Base-by-base conservation (phyloP, 2,888 invertebrate genomes). In the Latrodectus hesperus region DNA sequence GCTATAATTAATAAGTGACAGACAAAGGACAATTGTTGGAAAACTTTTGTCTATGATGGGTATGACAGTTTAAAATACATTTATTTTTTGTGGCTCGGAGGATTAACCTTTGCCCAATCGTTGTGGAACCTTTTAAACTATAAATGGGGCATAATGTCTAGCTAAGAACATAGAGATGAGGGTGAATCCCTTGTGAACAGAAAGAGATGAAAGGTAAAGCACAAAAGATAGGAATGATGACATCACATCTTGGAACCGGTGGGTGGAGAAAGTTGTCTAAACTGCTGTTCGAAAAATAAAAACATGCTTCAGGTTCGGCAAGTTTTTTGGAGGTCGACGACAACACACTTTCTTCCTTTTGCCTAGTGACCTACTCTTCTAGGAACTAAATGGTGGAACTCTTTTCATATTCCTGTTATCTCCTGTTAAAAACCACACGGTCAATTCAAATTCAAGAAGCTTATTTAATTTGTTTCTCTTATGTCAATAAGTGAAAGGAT, bases 241-340 rank as follows among this genome's bases (percentile, higher is more conserved):
- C 86, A 87, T 77, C 86, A 87, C 72, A 81, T 76, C 77, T 81
- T 87, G 71, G 67, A 81, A 87, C 51, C 68, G 52, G 86, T 87
- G 86, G 86, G 86, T 87, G 86, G 86, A 87, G 86, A 87, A 87
- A 87, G 86, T 87, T 38, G 73, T 67, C 68, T 77, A 16, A 87
- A 87, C 86, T n/a, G 77, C 84, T 78, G 73, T 22, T 65, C 51
- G 26, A 68, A 70, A 78, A 74, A 11, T 17, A 65, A 73, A 85
- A 78, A 77, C 75, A 75, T 55, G 70, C 81, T 76, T 80, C 86
- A 87, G 86, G 86, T 87, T 87, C 77, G 73, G 81, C 86, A 67
- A 87, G 86, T 87, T 87, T 80, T 81, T 87, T 87, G 72, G 81
- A 81, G 81, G 86, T 81, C 81, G 73, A 76, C 72, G 64, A 65